Evolutionary conservation across 2,888 invertebrate genomes (phyloP), one percentile per base, ranked within the genome.

Genomic region (Tanytarsus gracilentus): DNA sequence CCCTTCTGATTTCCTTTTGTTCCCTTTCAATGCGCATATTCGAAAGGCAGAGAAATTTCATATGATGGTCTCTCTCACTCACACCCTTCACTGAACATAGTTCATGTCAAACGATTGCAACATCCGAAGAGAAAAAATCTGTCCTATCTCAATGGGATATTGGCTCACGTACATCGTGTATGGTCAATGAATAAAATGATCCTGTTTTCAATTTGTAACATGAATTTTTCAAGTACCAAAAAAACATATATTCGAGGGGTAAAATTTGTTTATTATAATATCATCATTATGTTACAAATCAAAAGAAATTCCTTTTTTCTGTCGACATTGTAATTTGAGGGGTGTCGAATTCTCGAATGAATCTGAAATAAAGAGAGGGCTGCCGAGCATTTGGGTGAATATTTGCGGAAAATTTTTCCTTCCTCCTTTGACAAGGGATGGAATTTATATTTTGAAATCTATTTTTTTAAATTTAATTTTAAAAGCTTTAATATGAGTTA

Each of bases 281-380:
- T 58, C 58, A 30, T 58, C 58, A 58, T 58, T 58, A 58, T 58
- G 58, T 58, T 48, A 18, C 58, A 48, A 58, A 58, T 58, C 58
- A 53, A 58, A 40, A 29, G 36, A 33, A 40, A 40, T 21, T n/a
- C n/a, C n/a, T n/a, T n/a, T n/a, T 56, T 48, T 25, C 8, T 21
- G 29, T 44, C 44, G 9, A 33, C 9, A 33, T 11, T 30, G 44
- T 58, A 48, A 58, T 58, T 58, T 14, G 58, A 58, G 58, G 58
- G 58, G 58, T 58, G 58, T 58, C 40, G 26, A 23, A 21, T 53
- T n/a, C 33, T 53, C 55, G 33, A 56, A 56, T 40, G 55, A 27
- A 9, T 40, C 9, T 21, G 16, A 9, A 9, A 11, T 36, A 14
- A 16, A 6, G 7, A 36, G 36, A 21, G 44, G 44, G 21, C 18